Evolutionary conservation across 2,113 vertebrate genomes (phyloP).

Genomic region (Protobothrops flavoviridis): DNA sequence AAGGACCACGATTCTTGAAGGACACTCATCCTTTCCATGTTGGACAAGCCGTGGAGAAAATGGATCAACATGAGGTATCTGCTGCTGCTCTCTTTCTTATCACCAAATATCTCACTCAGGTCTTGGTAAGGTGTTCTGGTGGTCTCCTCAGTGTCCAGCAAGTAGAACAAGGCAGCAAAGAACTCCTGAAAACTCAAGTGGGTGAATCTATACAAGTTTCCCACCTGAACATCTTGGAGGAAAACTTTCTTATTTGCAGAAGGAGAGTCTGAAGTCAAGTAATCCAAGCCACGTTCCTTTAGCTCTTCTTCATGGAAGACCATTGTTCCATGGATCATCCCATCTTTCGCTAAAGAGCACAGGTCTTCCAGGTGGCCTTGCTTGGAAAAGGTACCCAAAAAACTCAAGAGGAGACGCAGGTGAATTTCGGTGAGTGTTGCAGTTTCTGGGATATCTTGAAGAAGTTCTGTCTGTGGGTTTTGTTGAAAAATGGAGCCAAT

Average conservation of each 20-base stretch:
- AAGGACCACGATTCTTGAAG: neutral
- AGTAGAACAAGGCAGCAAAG: slow-evolving; percentile 35
- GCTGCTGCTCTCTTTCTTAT: neutral
- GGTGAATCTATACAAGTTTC: slow-evolving; percentile 28
- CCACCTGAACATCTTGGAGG: neutral
- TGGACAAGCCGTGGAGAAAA: slow-evolving; percentile 34
- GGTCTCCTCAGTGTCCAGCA: neutral
- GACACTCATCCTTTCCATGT: neutral
- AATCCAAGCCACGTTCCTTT: neutral
- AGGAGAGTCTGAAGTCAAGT: neutral
- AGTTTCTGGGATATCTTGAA: neutral
- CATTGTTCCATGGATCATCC: neutral
- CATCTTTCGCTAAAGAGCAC: slow-evolving; percentile 17
- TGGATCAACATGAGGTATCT: neutral
- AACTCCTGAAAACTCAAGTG: slow-evolving; percentile 52
- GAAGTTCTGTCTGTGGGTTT: slow-evolving; percentile 17
- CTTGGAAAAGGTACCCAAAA: slow-evolving; percentile 16
- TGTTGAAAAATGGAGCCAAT: slow-evolving; percentile 53
- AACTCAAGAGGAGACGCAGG: slow-evolving; percentile 42
- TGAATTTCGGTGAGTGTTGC: slow-evolving; percentile 48
- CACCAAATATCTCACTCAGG: neutral
- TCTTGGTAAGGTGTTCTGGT: neutral
- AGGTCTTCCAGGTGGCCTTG: neutral
- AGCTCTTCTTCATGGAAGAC: slow-evolving; percentile 5
- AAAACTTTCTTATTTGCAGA: slow-evolving; percentile 18